Evolutionary conservation across 2,797 vertebrate species (phyloP), one percentile per base, ranked within the genome.

Genomic region (Garrulus glandarius): DNA sequence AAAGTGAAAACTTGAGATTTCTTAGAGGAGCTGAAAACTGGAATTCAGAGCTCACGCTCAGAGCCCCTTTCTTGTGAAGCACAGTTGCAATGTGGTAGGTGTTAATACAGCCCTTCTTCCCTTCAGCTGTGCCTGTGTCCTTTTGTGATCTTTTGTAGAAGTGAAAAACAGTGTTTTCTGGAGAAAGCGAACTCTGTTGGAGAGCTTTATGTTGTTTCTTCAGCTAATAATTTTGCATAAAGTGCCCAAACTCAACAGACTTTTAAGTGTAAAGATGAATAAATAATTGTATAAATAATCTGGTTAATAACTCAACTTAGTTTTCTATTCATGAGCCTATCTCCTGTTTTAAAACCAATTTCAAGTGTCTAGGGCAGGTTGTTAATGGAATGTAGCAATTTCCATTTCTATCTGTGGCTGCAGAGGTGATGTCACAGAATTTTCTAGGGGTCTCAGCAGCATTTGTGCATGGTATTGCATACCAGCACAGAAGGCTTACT

Each of bases 221-320:
- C 64, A 80, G 74, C 75, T 84, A 91, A 44, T 92, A 91, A 79
- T 93, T 94, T 91, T 89, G 56, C 64, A 79, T 87, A 26, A 93
- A 92, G 32, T 84, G 34, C 55, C 37, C 47, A 41, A 89, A 69
- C 44, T 65, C 43, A 53, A 92, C 89, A 94, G 77, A 87, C 71
- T 92, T 88, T 79, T 82, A 49, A 89, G 79, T 87, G 36, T 83
- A 43, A 94, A 87, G 36, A 85, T 83, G 57, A 89, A 82, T 84
- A 92, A 93, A 93, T 84, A 92, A 84, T 59, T 89, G 24, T 74
- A 47, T 85, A 75, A 93, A 75, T 76, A 57, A 79, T 43, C 60
- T 79, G 55, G 47, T 76, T 76, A 84, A 61, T 92, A 68, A 39
- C 32, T 92, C 12, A 9, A 29, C 14, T 82, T 93, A 5, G 10